Percentiles rank a stretch among this genome's conserved stretches.
phyloP scores from a whole-genome alignment of 2,113 vertebrate genomes.

The Trichechus manatus region DNA sequence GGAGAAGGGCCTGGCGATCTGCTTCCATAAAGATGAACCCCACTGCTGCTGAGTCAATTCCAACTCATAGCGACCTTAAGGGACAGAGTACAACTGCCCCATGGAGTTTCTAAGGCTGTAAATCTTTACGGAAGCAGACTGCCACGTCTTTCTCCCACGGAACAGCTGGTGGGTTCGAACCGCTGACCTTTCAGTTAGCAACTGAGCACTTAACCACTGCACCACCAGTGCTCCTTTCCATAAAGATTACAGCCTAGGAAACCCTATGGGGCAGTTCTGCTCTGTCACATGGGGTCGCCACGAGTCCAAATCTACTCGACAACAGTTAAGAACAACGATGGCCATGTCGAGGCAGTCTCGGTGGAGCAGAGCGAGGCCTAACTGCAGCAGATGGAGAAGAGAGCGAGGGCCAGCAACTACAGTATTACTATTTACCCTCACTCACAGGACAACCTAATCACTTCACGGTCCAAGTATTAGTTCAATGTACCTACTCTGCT shows the following conservation, averaged over 20 bases:
- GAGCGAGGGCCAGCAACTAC: not conserved
- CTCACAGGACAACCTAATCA: not conserved
- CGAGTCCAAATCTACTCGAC: not conserved
- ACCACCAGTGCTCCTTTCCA: not conserved
- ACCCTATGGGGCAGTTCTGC: not conserved
- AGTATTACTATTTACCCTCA: not conserved
- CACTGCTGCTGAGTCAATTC: not conserved
- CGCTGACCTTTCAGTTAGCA: not conserved
- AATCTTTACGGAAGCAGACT: not conserved
- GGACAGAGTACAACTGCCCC: not conserved
- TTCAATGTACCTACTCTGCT: not conserved
- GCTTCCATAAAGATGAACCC: not conserved
- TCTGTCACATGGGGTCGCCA: not conserved
- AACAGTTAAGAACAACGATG: not conserved
- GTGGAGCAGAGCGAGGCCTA: fast-evolving
- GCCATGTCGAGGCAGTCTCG: not conserved
- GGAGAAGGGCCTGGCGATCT: not conserved
- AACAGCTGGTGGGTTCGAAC: not conserved
- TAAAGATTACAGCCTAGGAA: too few species aligned
- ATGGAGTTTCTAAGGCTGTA: not conserved
- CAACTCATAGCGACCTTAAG: not conserved
- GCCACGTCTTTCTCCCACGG: not conserved
- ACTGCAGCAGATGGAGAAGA: not conserved
- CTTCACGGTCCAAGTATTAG: fast-evolving
- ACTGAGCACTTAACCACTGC: not conserved